Evolutionary conservation across 92 coral and sea anemone species (phyloP).

Genomic region (Palythoa grandis): DNA sequence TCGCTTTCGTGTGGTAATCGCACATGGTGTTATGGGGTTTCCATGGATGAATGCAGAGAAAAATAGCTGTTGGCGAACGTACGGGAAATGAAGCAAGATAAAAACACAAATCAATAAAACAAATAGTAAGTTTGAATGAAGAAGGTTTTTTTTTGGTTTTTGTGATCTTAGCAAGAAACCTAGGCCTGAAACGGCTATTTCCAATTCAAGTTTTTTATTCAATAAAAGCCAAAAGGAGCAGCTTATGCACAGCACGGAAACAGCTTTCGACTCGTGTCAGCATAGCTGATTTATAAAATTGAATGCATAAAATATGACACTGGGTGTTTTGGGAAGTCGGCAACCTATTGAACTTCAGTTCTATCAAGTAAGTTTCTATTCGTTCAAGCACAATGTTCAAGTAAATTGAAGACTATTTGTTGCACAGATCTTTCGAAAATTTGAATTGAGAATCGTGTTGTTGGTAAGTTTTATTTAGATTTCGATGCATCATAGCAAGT

Average conservation of each 20-base stretch:
- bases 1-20: slow-evolving; percentile 28
- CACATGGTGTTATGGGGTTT: slow-evolving; percentile 41
- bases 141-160: not conserved
- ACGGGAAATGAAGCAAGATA: slow-evolving; percentile 42
- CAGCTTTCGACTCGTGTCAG: slow-evolving; percentile 25
- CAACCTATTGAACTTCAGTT: slow-evolving; percentile 26
- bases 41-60: slow-evolving; percentile 36
- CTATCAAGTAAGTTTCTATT: slow-evolving; percentile 25
- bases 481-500: not conserved
- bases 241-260: slow-evolving; percentile 17
- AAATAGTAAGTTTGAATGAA: slow-evolving; percentile 1
- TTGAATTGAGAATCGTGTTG: not conserved
- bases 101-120: not conserved
- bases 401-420: not conserved
- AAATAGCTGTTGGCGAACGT: slow-evolving; percentile 22
- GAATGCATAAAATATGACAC: slow-evolving; percentile 35
- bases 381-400: slow-evolving; percentile 17
- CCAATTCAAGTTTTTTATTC: not conserved
- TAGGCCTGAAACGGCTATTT: not conserved
- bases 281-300: slow-evolving; percentile 24
- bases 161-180: not conserved
- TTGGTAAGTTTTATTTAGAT: not conserved
- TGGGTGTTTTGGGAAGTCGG: slow-evolving; percentile 19
- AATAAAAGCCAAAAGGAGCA: not conserved
- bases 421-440: slow-evolving; percentile 16